Conservation (phyloP, 2,888 invertebrate species). For the Meteorus cinctellus region DNA sequence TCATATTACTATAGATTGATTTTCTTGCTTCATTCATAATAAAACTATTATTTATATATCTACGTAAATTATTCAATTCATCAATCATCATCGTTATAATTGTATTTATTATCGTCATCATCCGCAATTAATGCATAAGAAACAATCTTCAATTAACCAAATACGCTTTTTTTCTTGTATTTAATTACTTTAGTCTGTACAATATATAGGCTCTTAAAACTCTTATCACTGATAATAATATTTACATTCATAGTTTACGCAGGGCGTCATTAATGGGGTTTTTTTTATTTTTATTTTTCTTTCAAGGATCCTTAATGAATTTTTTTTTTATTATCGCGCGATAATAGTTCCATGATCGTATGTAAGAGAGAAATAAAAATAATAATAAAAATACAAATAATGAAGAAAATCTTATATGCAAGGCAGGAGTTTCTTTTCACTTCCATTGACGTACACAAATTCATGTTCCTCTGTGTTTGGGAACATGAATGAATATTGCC, state of each 20-base stretch:
- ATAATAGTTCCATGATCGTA: slow-evolving; percentile 7
- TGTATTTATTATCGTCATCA: slow-evolving; percentile 50
- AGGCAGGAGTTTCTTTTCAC: slow-evolving; percentile 1
- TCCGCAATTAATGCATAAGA: slow-evolving; percentile 53
- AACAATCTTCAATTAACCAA: slow-evolving; percentile 65
- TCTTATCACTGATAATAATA: slow-evolving; percentile 62
- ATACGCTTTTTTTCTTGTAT: slow-evolving; percentile 57
- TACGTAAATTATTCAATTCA: slow-evolving; percentile 61
- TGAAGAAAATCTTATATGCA: slow-evolving; percentile 27
- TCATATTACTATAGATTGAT: slow-evolving; percentile 55
- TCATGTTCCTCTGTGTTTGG: background rate
- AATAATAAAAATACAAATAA: slow-evolving; percentile 16
- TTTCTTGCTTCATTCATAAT: slow-evolving; percentile 57
- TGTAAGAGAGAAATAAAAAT: slow-evolving; percentile 16
- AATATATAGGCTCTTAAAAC: slow-evolving; percentile 69
- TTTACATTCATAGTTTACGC: slow-evolving; percentile 48
- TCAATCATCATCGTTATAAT: slow-evolving; percentile 59
- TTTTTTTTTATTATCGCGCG: slow-evolving; percentile 26
- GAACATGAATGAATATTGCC: background rate
- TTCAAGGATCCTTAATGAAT: slow-evolving; percentile 30
- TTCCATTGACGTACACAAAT: background rate
- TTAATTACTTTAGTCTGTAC: slow-evolving; percentile 61
- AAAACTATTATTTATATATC: slow-evolving; percentile 63
- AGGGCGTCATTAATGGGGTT: slow-evolving; percentile 46
- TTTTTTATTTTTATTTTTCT: slow-evolving; percentile 32